These are phyloP conservation scores for Indicator indicator DNA, from an alignment of 2,113 vertebrate species.

Conservation along the genomic window DNA sequence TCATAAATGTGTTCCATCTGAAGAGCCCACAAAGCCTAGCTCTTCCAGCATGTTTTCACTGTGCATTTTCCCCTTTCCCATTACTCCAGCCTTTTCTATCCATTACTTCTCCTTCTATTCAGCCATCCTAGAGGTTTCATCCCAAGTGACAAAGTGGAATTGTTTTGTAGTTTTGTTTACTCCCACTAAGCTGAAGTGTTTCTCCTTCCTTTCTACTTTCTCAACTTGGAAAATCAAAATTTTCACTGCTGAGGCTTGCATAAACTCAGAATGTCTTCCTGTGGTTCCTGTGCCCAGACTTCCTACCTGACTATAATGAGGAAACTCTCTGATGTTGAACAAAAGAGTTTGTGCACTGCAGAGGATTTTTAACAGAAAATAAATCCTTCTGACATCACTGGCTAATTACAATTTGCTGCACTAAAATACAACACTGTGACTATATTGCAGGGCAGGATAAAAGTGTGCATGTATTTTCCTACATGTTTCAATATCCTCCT, in stretches of 20 bases:
- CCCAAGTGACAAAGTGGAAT: neutral
- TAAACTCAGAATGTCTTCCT: neutral
- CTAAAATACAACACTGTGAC: conserved; percentile 38
- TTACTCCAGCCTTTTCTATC: neutral
- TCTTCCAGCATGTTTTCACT: neutral
- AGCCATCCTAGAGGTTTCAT: neutral
- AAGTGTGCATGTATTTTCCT: conserved; percentile 50
- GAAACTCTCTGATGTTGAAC: conserved; percentile 53
- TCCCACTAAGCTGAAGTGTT: neutral
- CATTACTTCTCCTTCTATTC: neutral
- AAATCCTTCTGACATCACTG: conserved; percentile 67
- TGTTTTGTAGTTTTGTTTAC: neutral
- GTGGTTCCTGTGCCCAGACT: neutral
- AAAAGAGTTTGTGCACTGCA: neutral
- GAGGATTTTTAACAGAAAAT: conserved; percentile 27
- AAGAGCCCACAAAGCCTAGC: neutral
- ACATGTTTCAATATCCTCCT: conserved; percentile 85
- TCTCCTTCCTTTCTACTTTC: neutral
- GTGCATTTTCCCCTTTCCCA: neutral
- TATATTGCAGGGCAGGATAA: conserved; percentile 35
- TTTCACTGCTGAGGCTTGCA: neutral
- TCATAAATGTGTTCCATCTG: neutral
- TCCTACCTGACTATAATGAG: neutral
- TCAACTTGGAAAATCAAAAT: neutral
- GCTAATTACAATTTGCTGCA: conserved; percentile 54